Conservation (phyloP, 2,888 invertebrate genomes). For the Silvanus unidentatus region DNA sequence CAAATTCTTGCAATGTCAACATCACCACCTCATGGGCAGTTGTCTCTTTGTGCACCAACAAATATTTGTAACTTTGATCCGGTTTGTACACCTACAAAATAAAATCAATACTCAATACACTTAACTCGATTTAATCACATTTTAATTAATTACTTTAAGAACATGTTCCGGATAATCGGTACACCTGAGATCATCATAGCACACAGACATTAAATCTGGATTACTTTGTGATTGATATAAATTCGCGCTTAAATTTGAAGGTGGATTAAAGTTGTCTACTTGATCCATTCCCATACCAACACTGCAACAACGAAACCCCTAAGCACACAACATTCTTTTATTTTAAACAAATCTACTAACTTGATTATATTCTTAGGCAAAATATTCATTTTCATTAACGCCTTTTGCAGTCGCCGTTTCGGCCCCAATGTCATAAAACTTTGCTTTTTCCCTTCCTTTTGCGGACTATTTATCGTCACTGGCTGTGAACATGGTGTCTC, state of each 20-base stretch:
- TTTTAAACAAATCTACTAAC: not conserved
- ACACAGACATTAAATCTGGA: conserved; percentile 77
- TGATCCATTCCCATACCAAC: conserved; percentile 55
- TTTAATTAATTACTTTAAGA: conserved; percentile 61
- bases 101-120: not conserved
- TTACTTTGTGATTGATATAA: conserved; percentile 84
- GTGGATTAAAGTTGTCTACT: conserved; percentile 55
- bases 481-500: conserved; percentile 49
- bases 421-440: conserved; percentile 87
- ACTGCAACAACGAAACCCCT: conserved; percentile 23
- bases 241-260: conserved; percentile 54
- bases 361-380: conserved; percentile 67
- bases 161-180: conserved; percentile 95
- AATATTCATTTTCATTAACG: conserved; percentile 84
- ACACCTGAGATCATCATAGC: conserved; percentile 73
- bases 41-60: conserved; percentile 90
- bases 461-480: conserved; percentile 57
- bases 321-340: conserved; percentile 3
- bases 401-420: conserved; percentile 76
- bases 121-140: not conserved
- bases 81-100: conserved; percentile 68
- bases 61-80: conserved; percentile 96
- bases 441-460: conserved; percentile 55
- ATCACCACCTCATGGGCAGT: conserved; percentile 91
- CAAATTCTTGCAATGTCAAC: conserved; percentile 93